phyloP scores from a whole-genome alignment of 2,888 invertebrate species.

The Ophonus ardosiacus region DNA sequence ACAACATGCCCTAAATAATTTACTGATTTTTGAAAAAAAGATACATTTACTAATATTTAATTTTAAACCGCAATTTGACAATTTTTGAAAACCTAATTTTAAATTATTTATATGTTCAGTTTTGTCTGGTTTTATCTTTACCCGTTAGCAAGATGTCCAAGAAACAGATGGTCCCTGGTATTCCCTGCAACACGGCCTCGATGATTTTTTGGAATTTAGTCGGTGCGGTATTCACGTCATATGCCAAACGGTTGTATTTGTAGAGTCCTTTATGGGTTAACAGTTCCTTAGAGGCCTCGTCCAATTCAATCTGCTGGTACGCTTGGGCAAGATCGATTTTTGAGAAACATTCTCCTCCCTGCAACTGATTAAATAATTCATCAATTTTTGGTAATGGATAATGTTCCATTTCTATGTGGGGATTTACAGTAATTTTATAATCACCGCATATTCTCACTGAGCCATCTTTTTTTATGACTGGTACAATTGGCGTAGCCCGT shows the following conservation, averaged over 20 bases:
- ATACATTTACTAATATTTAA: slow-evolving; percentile 66
- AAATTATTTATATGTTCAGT: slow-evolving; percentile 63
- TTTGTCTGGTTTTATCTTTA: slow-evolving; percentile 35
- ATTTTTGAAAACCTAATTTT: slow-evolving; percentile 31
- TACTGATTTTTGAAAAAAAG: slow-evolving; percentile 66
- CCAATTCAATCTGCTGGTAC: slow-evolving; percentile 63
- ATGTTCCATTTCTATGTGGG: too few species aligned
- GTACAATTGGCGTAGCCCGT: slow-evolving; percentile 50
- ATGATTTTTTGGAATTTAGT: slow-evolving; percentile 69
- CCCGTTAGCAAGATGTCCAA: slow-evolving; percentile 67
- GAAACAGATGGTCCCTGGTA: slow-evolving; percentile 65
- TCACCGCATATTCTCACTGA: not conserved
- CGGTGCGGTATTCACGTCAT: slow-evolving; percentile 67
- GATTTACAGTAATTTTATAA: too few species aligned
- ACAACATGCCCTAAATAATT: slow-evolving; percentile 68
- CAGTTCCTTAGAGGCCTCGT: slow-evolving; percentile 57
- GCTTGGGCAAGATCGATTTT: slow-evolving; percentile 63
- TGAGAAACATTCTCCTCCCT: slow-evolving; percentile 6
- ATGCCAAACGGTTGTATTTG: slow-evolving; percentile 58
- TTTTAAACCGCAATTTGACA: slow-evolving; percentile 63
- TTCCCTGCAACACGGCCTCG: slow-evolving; percentile 68
- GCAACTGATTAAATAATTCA: too few species aligned
- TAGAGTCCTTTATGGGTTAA: slow-evolving; percentile 60
- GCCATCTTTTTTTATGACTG: slow-evolving; percentile 56
- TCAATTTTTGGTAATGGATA: too few species aligned